Conservation (phyloP, 2,797 vertebrate genomes). For the Margarornis squamiger region DNA sequence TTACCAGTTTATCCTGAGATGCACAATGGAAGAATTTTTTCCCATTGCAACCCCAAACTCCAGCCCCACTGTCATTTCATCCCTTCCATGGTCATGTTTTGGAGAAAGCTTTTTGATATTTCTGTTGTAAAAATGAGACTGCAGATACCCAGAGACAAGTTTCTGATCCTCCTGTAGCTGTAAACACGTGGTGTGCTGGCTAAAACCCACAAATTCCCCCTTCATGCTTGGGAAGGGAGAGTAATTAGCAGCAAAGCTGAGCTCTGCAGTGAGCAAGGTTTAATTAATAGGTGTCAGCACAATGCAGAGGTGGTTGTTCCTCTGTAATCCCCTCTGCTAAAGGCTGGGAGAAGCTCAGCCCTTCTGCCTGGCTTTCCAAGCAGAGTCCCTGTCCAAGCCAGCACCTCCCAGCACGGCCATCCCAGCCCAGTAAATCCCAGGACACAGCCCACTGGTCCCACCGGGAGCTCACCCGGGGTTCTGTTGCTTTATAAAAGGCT, state of each 20-base stretch:
- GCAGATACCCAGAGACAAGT: rapidly evolving
- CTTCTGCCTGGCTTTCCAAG: not conserved
- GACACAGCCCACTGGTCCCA: not conserved
- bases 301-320: not conserved
- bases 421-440: not conserved
- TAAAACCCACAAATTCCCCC: not conserved
- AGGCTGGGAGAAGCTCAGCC: not conserved
- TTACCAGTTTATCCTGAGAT: not conserved
- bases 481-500: not conserved
- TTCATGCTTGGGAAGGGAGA: not conserved
- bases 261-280: not conserved
- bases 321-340: not conserved
- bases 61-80: not conserved
- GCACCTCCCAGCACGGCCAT: not conserved
- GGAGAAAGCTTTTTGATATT: not conserved
- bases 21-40: not conserved
- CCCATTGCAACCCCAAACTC: not conserved
- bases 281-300: not conserved
- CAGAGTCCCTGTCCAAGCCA: not conserved
- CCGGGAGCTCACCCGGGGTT: not conserved
- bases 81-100: rapidly evolving
- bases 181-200: rapidly evolving
- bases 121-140: not conserved
- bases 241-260: not conserved
- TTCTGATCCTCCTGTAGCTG: not conserved